Conservation (phyloP, 2,797 vertebrate species). For the Tachyglossus aculeatus region DNA sequence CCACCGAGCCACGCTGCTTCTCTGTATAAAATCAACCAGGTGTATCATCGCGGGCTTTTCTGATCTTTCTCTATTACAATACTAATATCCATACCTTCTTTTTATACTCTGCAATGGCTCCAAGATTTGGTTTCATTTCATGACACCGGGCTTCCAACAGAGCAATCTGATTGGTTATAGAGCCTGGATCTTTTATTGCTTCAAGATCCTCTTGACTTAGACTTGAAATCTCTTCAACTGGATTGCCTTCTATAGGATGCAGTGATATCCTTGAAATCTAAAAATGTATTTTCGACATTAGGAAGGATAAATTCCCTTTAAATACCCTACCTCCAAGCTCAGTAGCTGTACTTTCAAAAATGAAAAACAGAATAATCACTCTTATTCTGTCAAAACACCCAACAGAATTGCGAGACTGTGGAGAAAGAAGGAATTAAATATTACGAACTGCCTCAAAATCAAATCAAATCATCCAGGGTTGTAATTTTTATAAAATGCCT, state of each 20-base stretch:
- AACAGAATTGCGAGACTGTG: no score
- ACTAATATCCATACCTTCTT: slow-evolving; percentile 82
- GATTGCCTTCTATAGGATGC: slow-evolving; percentile 81
- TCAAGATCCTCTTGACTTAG: slow-evolving; percentile 81
- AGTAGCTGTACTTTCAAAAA: no score
- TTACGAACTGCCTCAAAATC: no score
- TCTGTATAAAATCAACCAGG: not conserved
- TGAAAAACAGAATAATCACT: no score
- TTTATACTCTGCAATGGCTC: slow-evolving; percentile 88
- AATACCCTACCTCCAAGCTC: no score
- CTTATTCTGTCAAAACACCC: no score
- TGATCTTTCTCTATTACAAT: not conserved
- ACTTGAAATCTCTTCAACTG: slow-evolving; percentile 77
- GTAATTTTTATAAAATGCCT: no score
- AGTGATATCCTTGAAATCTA: slow-evolving; percentile 86
- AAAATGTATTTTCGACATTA: slow-evolving; percentile 25
- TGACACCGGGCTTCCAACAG: slow-evolving; percentile 86
- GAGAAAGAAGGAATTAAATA: no score
- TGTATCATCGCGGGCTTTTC: not conserved
- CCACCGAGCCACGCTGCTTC: no score
- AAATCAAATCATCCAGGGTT: no score
- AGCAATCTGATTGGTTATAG: slow-evolving; percentile 86
- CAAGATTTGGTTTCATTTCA: slow-evolving; percentile 92
- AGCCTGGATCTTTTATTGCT: slow-evolving; percentile 78
- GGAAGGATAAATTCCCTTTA: no score